Evolutionary conservation across 2,113 vertebrate species (phyloP), one percentile per base, ranked within the genome.

Genomic region (Saguinus imperator): DNA sequence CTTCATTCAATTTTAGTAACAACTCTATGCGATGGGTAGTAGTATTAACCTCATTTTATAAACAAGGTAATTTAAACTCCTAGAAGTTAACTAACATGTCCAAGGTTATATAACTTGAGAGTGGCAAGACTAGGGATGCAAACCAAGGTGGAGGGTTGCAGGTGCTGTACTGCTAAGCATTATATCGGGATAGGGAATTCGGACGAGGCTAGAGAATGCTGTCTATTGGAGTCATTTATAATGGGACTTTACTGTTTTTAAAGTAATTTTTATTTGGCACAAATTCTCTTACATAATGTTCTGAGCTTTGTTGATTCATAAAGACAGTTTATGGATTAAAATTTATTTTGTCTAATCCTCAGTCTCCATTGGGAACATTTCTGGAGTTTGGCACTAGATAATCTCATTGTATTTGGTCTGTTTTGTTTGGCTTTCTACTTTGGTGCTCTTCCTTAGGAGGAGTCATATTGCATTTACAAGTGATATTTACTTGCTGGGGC

Each of bases 401-500:
- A 57, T 88, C 11, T 75, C 76, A 58, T 6, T 81, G 32, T 40
- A 70, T 80, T 87, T 40, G 21, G 23, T 35, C 9, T 86, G 16
- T 35, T 96, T 91, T 89, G 4, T 85, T 84, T 82, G 9, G 27
- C 43, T 82, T 77, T 77, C 79, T 94, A 88, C 18, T 88, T 91
- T 80, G 32, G 18, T 3, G 4, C 1, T 18, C 40, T 8, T 82
- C 13, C 37, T 58, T 89, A 83, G 35, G 32, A 75, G 32, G 11
- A 85, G 18, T 64, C 76, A 91, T 50, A 21, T 58, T 94, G 57
- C 8, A 89, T 27, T 76, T 61, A 73, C 20, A 93, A 14, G 20
- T 40, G 40, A 48, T 70, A 45, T 81, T 91, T 73, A 66, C 3
- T 83, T 70, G n/a, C n/a, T 72, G n/a, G 48, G 6, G 18, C 55